Evolutionary conservation across 2,113 vertebrate genomes (phyloP).

Genomic region (Pardalotus punctatus): DNA sequence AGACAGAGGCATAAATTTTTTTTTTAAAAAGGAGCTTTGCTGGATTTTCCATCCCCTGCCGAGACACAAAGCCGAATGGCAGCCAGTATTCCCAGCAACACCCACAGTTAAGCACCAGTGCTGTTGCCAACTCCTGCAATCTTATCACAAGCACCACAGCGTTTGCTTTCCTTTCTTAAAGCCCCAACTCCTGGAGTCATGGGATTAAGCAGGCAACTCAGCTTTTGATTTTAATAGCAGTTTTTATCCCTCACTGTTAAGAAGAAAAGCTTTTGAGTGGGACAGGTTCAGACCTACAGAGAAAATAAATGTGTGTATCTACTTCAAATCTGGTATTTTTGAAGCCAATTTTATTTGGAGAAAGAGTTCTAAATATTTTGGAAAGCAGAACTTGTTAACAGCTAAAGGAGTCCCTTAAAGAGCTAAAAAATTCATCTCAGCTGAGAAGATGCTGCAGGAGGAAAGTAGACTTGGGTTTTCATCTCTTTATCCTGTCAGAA

Average conservation of each 20-base stretch:
- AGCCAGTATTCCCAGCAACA: slow-evolving; percentile 35
- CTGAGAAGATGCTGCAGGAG: not conserved
- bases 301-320: not conserved
- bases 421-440: not conserved
- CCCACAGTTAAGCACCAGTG: not conserved
- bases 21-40: not conserved
- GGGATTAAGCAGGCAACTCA: not conserved
- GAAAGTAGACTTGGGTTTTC: not conserved
- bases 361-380: not conserved
- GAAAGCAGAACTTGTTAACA: not conserved
- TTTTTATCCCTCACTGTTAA: not conserved
- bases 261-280: not conserved
- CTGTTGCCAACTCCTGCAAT: slow-evolving; percentile 23
- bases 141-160: not conserved
- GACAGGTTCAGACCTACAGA: not conserved
- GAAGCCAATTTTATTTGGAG: not conserved
- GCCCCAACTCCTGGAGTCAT: not conserved
- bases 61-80: not conserved
- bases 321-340: not conserved
- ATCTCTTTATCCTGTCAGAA: not conserved
- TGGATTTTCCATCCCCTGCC: slow-evolving; percentile 28
- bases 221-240: slow-evolving; percentile 1
- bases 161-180: not conserved
- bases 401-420: not conserved
- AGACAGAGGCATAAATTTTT: not conserved